Evolutionary conservation across 2,888 invertebrate genomes (phyloP).

Genomic region (Azorinus chamasolen): DNA sequence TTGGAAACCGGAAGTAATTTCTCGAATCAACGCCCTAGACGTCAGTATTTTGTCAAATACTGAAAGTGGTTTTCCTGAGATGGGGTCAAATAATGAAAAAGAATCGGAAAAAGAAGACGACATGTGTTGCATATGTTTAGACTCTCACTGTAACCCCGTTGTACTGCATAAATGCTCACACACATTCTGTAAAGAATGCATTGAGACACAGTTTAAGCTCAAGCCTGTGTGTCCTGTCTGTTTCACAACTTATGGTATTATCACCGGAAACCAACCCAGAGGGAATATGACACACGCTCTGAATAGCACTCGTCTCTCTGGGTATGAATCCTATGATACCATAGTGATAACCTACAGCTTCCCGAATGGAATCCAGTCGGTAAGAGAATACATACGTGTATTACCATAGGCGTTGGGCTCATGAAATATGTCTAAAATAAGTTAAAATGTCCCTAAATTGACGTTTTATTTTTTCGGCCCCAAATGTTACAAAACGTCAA

Average conservation of each 20-base stretch:
- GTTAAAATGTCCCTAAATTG: no score
- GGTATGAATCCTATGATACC: constrained; percentile 53
- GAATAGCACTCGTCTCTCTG: constrained; percentile 43
- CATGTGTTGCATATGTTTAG: constrained; percentile 63
- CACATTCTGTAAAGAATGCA: constrained; percentile 65
- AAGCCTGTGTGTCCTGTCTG: constrained; percentile 70
- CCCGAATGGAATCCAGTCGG: constrained; percentile 64
- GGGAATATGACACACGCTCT: constrained; percentile 59
- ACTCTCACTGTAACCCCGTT: constrained; percentile 53
- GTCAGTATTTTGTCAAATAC: no score
- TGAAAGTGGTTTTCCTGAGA: no score
- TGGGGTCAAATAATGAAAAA: no score
- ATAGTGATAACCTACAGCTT: constrained; percentile 65
- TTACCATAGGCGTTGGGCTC: no score
- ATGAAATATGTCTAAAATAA: no score
- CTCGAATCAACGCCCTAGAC: no score
- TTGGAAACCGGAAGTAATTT: no score
- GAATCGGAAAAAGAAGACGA: constrained; percentile 47
- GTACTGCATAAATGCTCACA: constrained; percentile 67
- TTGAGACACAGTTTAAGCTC: constrained; percentile 60
- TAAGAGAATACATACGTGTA: no score
- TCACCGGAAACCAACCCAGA: constrained; percentile 63
- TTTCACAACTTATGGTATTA: constrained; percentile 64
- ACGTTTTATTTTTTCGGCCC: no score
- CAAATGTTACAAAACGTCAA: no score